A percentile compares a stretch with the other conserved stretches of the same genome.
phyloP scores from a whole-genome alignment of 2,113 vertebrate species.

The Deroptyus accipitrinus region DNA sequence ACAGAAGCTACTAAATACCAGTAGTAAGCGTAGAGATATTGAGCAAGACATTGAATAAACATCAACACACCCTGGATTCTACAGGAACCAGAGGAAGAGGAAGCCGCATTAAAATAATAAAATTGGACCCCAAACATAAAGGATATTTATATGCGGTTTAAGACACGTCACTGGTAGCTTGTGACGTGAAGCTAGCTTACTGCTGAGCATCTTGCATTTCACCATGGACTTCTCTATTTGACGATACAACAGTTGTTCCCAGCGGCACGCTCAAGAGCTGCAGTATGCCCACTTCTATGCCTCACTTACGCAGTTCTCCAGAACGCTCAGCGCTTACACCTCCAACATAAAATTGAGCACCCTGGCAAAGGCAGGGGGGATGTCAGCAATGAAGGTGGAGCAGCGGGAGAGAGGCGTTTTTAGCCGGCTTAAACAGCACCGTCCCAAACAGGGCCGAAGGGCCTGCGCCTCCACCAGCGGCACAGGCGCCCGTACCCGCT shows the following conservation, averaged over 20 bases:
- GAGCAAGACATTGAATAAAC: neutral
- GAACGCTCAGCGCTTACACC: accelerated
- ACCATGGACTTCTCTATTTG: neutral
- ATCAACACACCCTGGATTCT: neutral
- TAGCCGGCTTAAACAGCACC: neutral
- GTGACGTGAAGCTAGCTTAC: neutral
- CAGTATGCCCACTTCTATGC: neutral
- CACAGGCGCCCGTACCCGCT: neutral
- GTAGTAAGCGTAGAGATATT: accelerated
- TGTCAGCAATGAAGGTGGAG: neutral
- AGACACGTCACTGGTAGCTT: neutral
- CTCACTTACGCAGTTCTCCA: neutral
- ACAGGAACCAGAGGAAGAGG: neutral
- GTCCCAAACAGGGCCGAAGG: neutral
- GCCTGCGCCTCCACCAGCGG: neutral
- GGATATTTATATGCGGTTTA: neutral
- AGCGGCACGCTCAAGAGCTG: neutral
- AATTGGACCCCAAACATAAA: neutral
- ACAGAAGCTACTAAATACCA: neutral
- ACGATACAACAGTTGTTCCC: neutral
- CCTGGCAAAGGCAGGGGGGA: neutral
- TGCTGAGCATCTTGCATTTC: neutral
- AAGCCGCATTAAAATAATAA: neutral
- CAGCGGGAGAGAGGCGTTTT: neutral
- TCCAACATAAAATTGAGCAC: neutral